Evolutionary conservation across 1,140 invertebrate genomes (phyloP), one percentile per base, ranked within the genome.

Genomic region (Anthonomus grandis): DNA sequence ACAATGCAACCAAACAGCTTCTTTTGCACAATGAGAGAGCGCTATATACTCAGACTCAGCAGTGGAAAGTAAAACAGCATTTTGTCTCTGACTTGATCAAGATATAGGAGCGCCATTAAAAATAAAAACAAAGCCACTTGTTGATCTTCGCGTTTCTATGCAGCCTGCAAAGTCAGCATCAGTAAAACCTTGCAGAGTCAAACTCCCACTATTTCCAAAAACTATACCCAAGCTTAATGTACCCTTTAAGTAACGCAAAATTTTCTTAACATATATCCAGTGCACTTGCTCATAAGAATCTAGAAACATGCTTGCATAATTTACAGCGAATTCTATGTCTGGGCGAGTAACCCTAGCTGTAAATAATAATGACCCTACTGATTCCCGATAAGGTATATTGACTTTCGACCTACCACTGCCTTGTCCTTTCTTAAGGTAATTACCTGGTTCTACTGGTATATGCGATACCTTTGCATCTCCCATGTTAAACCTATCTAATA

Each of bases 41-140:
- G 70, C 64, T 12, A 73, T 39, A 65, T 65, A 72, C 52, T 78
- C 75, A 17, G 74, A 64, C 61, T 78, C 74, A 3, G 72, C 74
- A 9, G 74, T 75, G 1, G 66, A 71, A 4, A 68, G 41, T 21
- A 67, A 50, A 22, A 67, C 60, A 37, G 41, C 66, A 5, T 51
- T 47, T 63, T 79, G 76, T 58, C 65, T 69, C 23, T 68, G 64
- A 42, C 60, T 69, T 6, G 46, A 60, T 75, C 75, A 78, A 5
- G 66, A 45, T 31, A 77, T 51, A 9, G 70, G 57, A 18, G 53
- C 70, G 24, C 66, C 22, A 24, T 65, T 49, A 50, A 63, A 34
- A 72, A 38, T 13, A 60, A 73, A 74, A 5, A 73, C 51, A 56
- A 67, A 71, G 15, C 75, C 74, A 24, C 51, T 54, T 27, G 64